Evolutionary conservation across 2,113 vertebrate species (phyloP).

Genomic region (Ctenomys sociabilis): DNA sequence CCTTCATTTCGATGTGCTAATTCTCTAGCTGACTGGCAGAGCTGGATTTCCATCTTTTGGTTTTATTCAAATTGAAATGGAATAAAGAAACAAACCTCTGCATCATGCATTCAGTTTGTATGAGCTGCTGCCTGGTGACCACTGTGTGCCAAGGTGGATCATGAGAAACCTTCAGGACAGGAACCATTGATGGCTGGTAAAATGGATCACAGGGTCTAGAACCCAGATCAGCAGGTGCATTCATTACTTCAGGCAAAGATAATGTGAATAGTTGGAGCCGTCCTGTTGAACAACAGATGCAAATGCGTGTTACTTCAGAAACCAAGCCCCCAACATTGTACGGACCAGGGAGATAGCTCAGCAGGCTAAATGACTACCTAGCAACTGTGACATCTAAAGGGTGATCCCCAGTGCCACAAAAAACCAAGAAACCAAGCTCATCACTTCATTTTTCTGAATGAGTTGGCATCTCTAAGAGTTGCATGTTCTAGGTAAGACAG

Average conservation of each 20-base stretch:
- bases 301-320: conserved; percentile 6
- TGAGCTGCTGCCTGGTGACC: not conserved
- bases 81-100: rapidly evolving
- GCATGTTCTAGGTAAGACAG: not conserved
- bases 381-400: too few species aligned
- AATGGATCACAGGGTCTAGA: not conserved
- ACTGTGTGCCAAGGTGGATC: not conserved
- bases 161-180: not conserved
- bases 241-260: not conserved
- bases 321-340: not conserved
- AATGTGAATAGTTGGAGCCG: not conserved
- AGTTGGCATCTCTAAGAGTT: not conserved
- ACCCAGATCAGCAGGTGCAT: not conserved
- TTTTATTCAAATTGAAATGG: conserved; percentile 68
- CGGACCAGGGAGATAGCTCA: too few species aligned
- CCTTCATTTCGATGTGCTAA: conserved; percentile 57
- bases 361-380: too few species aligned
- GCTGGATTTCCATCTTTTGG: conserved; percentile 62
- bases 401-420: too few species aligned
- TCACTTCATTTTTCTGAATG: not conserved
- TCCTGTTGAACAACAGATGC: not conserved
- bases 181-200: not conserved
- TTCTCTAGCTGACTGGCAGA: conserved; percentile 47
- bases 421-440: not conserved
- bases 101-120: not conserved